Percentiles rank a stretch among this genome's conserved stretches.
These are phyloP conservation scores for Monopterus albus DNA, from an alignment of 2,113 vertebrate genomes.

Conservation along the genomic window DNA sequence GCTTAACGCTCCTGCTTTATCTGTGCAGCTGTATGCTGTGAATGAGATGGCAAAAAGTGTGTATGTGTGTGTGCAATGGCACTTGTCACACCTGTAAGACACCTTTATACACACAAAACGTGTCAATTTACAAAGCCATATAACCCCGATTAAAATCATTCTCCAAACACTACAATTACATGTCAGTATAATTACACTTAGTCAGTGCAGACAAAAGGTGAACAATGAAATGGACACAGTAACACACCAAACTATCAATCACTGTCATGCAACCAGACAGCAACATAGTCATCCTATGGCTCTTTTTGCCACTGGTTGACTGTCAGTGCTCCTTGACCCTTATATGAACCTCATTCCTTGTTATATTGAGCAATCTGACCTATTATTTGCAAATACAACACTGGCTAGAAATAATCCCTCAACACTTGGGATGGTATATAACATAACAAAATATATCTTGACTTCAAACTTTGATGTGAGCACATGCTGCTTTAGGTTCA, in stretches of 20 bases:
- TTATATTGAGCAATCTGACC: slow-evolving; percentile 12
- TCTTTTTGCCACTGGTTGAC: not conserved
- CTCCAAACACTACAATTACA: slow-evolving; percentile 27
- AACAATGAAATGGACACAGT: not conserved
- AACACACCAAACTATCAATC: slow-evolving; percentile 11
- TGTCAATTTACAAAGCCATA: slow-evolving; percentile 40
- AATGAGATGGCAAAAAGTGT: slow-evolving; percentile 59
- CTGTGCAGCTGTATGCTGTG: slow-evolving; percentile 80
- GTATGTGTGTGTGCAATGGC: slow-evolving; percentile 17
- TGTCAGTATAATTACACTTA: slow-evolving; percentile 22
- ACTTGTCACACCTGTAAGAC: slow-evolving; percentile 72
- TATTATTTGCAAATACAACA: not conserved
- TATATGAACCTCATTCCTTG: slow-evolving; percentile 33
- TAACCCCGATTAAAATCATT: slow-evolving; percentile 32
- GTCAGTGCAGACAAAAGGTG: not conserved
- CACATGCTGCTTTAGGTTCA: not conserved
- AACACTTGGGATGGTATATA: not conserved
- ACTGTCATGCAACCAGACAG: not conserved
- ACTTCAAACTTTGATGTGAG: not conserved
- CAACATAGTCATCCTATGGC: not conserved
- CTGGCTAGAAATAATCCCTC: not conserved
- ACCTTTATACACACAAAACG: slow-evolving; percentile 49
- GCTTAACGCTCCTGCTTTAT: slow-evolving; percentile 80
- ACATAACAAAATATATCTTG: not conserved
- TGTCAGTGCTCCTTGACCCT: slow-evolving; percentile 17